Conservation (phyloP, 2,888 invertebrate species). For the Argyresthia albistria region DNA sequence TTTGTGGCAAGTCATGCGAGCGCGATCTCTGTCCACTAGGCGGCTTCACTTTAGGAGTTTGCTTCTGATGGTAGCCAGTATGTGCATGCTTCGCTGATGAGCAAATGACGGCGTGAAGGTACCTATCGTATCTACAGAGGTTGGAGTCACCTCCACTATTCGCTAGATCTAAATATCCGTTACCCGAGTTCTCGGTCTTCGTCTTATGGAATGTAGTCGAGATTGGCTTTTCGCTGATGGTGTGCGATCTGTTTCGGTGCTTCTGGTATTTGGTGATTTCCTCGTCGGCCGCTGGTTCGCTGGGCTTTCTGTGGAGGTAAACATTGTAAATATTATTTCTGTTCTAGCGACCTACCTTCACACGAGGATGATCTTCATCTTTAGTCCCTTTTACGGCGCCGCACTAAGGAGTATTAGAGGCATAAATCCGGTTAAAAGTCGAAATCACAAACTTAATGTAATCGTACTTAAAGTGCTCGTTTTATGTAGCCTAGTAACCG, state of each 20-base stretch:
- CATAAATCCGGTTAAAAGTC: no score
- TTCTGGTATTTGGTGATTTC: slow-evolving; percentile 55
- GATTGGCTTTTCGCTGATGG: slow-evolving; percentile 57
- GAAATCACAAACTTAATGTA: no score
- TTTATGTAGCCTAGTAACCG: no score
- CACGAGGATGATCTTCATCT: no score
- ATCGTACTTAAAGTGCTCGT: no score
- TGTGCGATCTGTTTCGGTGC: slow-evolving; percentile 64
- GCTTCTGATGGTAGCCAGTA: slow-evolving; percentile 59
- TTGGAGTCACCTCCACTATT: slow-evolving; percentile 69
- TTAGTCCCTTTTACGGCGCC: no score
- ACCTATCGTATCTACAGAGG: slow-evolving; percentile 71
- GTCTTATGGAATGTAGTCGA: slow-evolving; percentile 46
- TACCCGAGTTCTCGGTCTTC: slow-evolving; percentile 47
- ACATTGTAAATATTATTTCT: neutral
- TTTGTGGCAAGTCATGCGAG: no score
- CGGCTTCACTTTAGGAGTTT: slow-evolving; percentile 9
- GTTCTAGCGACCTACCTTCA: no score
- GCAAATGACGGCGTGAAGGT: slow-evolving; percentile 76
- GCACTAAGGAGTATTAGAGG: no score
- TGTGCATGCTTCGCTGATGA: slow-evolving; percentile 62
- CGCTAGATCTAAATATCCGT: slow-evolving; percentile 75
- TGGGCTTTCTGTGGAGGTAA: slow-evolving; percentile 71
- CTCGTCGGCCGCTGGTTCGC: slow-evolving; percentile 48
- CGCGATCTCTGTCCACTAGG: no score